These are phyloP conservation scores for Dryobotodes eremita DNA, from an alignment of 2,888 invertebrate species.

Conservation along the genomic window DNA sequence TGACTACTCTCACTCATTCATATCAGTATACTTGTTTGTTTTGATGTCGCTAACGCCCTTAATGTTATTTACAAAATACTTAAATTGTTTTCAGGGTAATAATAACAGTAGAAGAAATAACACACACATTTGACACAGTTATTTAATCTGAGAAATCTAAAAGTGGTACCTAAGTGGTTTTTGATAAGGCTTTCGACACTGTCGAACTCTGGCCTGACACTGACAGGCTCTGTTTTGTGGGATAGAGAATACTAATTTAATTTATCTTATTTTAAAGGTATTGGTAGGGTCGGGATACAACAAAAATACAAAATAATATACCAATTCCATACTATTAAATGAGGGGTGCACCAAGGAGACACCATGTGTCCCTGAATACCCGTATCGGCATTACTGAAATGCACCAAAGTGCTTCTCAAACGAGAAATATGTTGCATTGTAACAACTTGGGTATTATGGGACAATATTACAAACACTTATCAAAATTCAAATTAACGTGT, in stretches of 20 bases:
- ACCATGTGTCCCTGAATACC: background rate
- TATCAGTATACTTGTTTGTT: conserved; percentile 52
- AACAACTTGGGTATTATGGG: background rate
- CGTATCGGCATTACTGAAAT: background rate
- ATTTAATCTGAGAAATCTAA: background rate
- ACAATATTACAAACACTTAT: background rate
- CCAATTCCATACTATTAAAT: background rate
- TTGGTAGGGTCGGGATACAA: too few relatives aligned
- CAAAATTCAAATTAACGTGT: background rate
- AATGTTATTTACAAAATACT: conserved; percentile 41
- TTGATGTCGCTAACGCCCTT: conserved; percentile 50
- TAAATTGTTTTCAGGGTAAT: conserved; percentile 9
- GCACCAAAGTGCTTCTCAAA: background rate
- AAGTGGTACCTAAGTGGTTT: background rate
- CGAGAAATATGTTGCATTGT: background rate
- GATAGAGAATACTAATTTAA: background rate
- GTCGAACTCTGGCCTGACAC: background rate
- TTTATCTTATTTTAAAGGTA: background rate
- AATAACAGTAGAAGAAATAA: conserved; percentile 3
- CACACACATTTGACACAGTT: background rate
- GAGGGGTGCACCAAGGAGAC: conserved; percentile 6
- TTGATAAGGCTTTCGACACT: conserved; percentile 28
- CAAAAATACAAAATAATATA: background rate
- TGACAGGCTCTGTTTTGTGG: background rate
- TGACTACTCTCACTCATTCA: conserved; percentile 56